Evolutionary conservation across 2,797 vertebrate species (phyloP).

Genomic region (Brachyrhaphis roseni): DNA sequence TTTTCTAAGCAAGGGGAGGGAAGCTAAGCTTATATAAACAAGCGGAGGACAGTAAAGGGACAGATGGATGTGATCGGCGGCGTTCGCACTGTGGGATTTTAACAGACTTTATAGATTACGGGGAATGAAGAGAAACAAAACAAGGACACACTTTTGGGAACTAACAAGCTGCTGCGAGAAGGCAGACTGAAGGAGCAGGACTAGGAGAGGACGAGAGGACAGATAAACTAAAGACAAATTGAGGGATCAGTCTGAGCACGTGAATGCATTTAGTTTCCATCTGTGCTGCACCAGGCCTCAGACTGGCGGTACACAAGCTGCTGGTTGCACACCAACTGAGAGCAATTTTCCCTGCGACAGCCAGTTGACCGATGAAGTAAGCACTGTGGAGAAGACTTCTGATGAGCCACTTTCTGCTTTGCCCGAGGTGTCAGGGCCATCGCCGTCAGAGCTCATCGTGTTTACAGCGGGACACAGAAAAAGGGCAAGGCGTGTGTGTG

Average conservation of each 20-base stretch:
- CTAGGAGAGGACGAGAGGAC: slow-evolving; percentile 35
- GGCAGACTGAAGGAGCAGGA: slow-evolving; percentile 41
- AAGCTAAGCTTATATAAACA: slow-evolving; percentile 73
- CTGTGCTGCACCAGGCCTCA: slow-evolving; percentile 30
- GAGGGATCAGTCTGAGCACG: slow-evolving; percentile 52
- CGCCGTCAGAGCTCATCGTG: slow-evolving; percentile 57
- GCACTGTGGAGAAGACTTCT: slow-evolving; percentile 49
- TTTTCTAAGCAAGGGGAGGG: slow-evolving; percentile 56
- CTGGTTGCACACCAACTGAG: slow-evolving; percentile 39
- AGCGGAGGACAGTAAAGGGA: slow-evolving; percentile 45
- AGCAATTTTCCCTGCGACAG: slow-evolving; percentile 61
- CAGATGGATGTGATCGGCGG: slow-evolving; percentile 54
- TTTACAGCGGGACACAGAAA: slow-evolving; percentile 48
- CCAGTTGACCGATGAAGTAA: slow-evolving; percentile 62
- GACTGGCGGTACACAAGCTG: slow-evolving; percentile 32
- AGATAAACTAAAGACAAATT: slow-evolving; percentile 59
- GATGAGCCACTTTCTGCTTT: slow-evolving; percentile 62
- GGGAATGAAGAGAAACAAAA: slow-evolving; percentile 34
- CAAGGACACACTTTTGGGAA: slow-evolving; percentile 45
- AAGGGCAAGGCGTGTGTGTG: slow-evolving; percentile 36
- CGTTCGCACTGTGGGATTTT: slow-evolving; percentile 53
- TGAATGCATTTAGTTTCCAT: slow-evolving; percentile 48
- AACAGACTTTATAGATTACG: slow-evolving; percentile 35
- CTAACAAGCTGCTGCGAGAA: slow-evolving; percentile 39
- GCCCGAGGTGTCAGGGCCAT: slow-evolving; percentile 54